Percentiles rank a stretch among this genome's conserved stretches.
Conservation (phyloP, 1,140 invertebrate genomes). For the Whitmania pigra region DNA sequence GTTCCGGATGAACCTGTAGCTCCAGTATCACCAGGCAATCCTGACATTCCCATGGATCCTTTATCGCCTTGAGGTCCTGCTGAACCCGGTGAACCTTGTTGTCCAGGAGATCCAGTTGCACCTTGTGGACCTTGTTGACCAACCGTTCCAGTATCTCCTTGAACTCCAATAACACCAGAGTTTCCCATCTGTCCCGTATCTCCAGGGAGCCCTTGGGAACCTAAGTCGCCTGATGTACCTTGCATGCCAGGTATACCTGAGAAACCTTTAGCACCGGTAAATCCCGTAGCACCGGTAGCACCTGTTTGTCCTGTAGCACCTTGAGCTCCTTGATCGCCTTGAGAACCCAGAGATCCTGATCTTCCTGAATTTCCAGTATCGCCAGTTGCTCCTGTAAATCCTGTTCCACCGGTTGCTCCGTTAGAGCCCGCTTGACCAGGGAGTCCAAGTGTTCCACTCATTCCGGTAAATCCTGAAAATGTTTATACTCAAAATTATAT, state of each 20-base stretch:
- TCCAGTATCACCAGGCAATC: background rate
- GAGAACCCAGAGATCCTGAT: background rate
- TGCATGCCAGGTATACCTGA: slow-evolving; percentile 13
- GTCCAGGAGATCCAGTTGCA: slow-evolving; percentile 1
- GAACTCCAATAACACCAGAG: background rate
- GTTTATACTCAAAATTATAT: background rate
- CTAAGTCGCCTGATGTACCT: slow-evolving; percentile 20
- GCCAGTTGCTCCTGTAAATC: background rate
- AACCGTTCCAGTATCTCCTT: background rate
- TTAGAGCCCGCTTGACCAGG: slow-evolving; percentile 7
- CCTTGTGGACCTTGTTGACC: slow-evolving; percentile 9
- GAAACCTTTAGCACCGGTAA: slow-evolving; percentile 9
- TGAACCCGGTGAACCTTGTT: slow-evolving; percentile 5
- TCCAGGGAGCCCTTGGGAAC: slow-evolving; percentile 17
- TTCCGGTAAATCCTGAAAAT: background rate
- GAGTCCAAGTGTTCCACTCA: background rate
- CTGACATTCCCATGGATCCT: background rate
- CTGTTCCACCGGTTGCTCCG: slow-evolving; percentile 30
- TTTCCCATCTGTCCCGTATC: slow-evolving; percentile 15
- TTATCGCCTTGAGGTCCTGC: slow-evolving; percentile 5
- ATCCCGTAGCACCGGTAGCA: background rate
- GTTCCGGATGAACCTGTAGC: background rate
- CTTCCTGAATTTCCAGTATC: slow-evolving; percentile 41
- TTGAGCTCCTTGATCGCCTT: background rate
- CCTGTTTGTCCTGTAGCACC: slow-evolving; percentile 15